Base-by-base conservation (phyloP, 2,797 vertebrate species). In the Anguilla anguilla region DNA sequence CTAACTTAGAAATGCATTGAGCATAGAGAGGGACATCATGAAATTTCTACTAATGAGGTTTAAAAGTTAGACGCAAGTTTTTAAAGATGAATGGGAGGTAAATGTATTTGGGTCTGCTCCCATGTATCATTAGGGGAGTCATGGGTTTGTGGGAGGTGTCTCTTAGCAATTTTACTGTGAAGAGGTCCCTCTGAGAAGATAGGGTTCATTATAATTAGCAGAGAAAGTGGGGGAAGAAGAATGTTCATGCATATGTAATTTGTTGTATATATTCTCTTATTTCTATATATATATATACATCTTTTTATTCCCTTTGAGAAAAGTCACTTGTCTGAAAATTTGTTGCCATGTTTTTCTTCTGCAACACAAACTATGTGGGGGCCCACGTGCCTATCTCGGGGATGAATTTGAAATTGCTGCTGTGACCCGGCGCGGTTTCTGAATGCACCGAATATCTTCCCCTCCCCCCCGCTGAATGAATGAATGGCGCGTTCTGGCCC, bases 301-400 rank as follows among this genome's bases (percentile, higher is more conserved):
- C 3, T 43, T 19, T 79, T 43, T 19, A 92, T 95, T 91, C 91
- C 94, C 90, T 94, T 91, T 97, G 95, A 96, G 95, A 97, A 97
- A 64, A 95, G 95, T 97, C 95, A 97, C 96, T 97, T 97, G 96
- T 97, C 96, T 99, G 96, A 97, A 98, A 98, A 98, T 98, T 95
- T 98, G 96, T 98, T 98, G 97, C 97, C 97, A 96, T 98, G 97
- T 98, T 97, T 98, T 97, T 98, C 96, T 98, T 98, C 97, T 98
- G 97, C 97, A 98, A 98, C 96, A 97, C 97, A 97, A 97, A 98
- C 97, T 97, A 96, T 96, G 96, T 98, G 97, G 97, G 96, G 91
- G 97, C 98, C 98, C 98, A 46, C 74, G 97, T 98, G 96, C 95
- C 95, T 95, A 97, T 98, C 96, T 95, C 97, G 97, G 97, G 97